phyloP scores from a whole-genome alignment of 2,797 vertebrate genomes.

The Serranus cabrilla region DNA sequence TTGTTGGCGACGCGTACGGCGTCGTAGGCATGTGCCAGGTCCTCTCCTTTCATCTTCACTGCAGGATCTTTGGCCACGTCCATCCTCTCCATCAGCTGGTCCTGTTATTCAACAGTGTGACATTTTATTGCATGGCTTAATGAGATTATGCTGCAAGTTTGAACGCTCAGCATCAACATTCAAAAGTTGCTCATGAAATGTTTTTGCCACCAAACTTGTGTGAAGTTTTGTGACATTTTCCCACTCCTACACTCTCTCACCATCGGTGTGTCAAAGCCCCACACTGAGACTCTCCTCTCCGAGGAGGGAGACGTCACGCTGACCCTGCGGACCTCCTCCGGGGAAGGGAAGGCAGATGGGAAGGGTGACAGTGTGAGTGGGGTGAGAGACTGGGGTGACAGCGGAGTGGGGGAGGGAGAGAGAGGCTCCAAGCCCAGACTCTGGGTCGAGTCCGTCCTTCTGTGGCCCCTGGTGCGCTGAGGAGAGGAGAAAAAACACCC shows the following conservation, averaged over 20 bases:
- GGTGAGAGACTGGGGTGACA: slow-evolving; percentile 61
- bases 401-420: slow-evolving; percentile 61
- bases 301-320: slow-evolving; percentile 74
- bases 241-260: slow-evolving; percentile 60
- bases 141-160: neutral
- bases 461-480: slow-evolving; percentile 80
- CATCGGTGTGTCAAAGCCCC: slow-evolving; percentile 70
- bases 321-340: slow-evolving; percentile 77
- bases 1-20: slow-evolving; percentile 87
- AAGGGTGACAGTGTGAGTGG: slow-evolving; percentile 70
- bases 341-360: slow-evolving; percentile 63
- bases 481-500: neutral
- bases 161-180: neutral
- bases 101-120: slow-evolving; percentile 50
- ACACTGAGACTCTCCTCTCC: slow-evolving; percentile 65
- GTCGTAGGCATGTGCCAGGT: slow-evolving; percentile 83
- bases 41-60: slow-evolving; percentile 80
- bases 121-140: neutral
- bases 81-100: slow-evolving; percentile 80
- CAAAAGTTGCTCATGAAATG: neutral
- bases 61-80: slow-evolving; percentile 80
- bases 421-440: slow-evolving; percentile 79
- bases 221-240: neutral
- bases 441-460: slow-evolving; percentile 78
- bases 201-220: neutral